Base-by-base conservation (phyloP, 2,113 vertebrate genomes). In the Rhinogobius similis region DNA sequence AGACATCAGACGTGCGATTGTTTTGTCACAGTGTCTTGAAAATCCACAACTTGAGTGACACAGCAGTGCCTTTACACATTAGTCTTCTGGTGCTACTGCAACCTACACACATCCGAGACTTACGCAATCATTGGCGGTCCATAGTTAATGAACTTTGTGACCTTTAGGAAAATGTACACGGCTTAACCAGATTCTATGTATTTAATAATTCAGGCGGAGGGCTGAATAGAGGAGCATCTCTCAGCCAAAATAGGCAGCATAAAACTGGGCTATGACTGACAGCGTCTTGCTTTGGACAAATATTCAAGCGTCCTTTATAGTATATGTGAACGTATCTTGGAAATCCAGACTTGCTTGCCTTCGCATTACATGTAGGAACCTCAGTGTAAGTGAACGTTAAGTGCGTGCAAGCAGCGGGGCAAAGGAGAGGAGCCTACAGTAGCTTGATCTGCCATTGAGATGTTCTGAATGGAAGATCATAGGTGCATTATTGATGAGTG, bases 151-250 rank as follows among this genome's bases (percentile, higher is more conserved):
- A 93, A 92, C 92, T 93, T 90, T 85, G 80, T 93, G 93, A 95
- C 94, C 93, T 93, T 95, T 91, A 89, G 84, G 88, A 92, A 94
- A 94, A 91, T 82, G 88, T 83, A 90, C 44, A 82, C 84, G 87
- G 86, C 89, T 94, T 88, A 92, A 90, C 86, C 86, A 92, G 92
- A 91, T 92, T 92, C 86, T 81, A 75, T 83, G 89, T 89, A 89
- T 93, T 95, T 93, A 95, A 95, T 94, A 94, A 95, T 94, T 94
- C 90, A 95, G 89, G 87, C 77, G 84, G 83, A 65, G 75, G 77
- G 81, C 67, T 82, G 68, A 85, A 87, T 66, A 73, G 82, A 90
- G 93, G 92, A 90, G 82, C 86, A 87, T 87, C 82, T 86, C 82
- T 88, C 88, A 68, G 43, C 90, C 29, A 83, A 86, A 90, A 85